Percentiles rank a stretch among this genome's conserved stretches.
Conservation (phyloP, 1,140 invertebrate species). For the Drosophila melanica region DNA sequence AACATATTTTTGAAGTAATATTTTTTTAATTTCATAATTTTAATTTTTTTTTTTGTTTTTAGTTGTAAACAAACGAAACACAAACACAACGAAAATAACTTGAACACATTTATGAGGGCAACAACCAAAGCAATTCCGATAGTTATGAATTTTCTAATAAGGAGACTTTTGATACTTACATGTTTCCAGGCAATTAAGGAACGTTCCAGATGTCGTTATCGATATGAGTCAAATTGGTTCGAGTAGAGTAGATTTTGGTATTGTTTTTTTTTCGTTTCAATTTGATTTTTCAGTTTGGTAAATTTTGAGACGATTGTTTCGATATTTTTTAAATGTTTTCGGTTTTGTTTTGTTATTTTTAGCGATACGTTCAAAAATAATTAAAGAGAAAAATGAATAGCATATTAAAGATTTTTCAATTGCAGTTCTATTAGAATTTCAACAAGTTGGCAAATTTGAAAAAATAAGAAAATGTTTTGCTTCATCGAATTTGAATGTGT, state of each 20-base stretch:
- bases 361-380: constrained; percentile 80
- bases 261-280: constrained; percentile 56
- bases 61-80: constrained; percentile 63
- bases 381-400: constrained; percentile 82
- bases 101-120: constrained; percentile 79
- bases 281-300: constrained; percentile 54
- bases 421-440: constrained; percentile 69
- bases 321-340: constrained; percentile 40
- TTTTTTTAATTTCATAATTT: constrained; percentile 20
- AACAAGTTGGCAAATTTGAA: constrained; percentile 64
- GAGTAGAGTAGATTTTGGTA: constrained; percentile 64
- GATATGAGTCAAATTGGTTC: constrained; percentile 69
- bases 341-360: constrained; percentile 53
- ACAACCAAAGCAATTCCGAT: constrained; percentile 81
- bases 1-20: constrained; percentile 12
- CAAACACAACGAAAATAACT: constrained; percentile 78
- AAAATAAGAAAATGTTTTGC: constrained; percentile 58
- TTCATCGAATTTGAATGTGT: constrained; percentile 53
- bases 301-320: constrained; percentile 48
- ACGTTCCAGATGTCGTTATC: constrained; percentile 58
- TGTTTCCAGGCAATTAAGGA: constrained; percentile 54
- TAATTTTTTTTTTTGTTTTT: constrained; percentile 1
- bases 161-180: constrained; percentile 67
- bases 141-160: constrained; percentile 62
- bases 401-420: constrained; percentile 79